Evolutionary conservation across 2,888 invertebrate species (phyloP), one percentile per base, ranked within the genome.

Genomic region (Agrotis exclamationis): DNA sequence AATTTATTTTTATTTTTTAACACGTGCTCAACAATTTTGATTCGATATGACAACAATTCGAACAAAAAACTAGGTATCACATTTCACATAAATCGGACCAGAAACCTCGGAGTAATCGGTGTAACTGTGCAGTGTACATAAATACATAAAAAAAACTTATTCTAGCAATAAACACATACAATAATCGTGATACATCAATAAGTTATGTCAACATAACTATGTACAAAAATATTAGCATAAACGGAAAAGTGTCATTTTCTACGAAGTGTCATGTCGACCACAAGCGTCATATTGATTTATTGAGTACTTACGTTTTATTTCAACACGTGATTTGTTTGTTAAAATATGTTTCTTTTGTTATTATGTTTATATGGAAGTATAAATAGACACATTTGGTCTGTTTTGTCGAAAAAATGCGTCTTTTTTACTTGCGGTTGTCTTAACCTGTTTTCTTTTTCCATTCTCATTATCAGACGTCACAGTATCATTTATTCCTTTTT

Each of bases 101-200:
- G n/a, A n/a, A n/a, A n/a, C 33, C 33, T 33, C 33, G 6, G 33
- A 33, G 7, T 33, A 33, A 33, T 33, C 7, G 33, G 33, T 6
- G 28, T 28, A 5, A 28, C 28, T 28, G 28, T 28, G 5, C 4
- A 28, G 28, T 28, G 33, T 33, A 28, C 28, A 28, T 28, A 28
- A 5, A 24, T 24, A 24, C 2, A 28, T n/a, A 28, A 33, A 33
- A 33, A 33, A 33, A 33, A 33, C 33, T 33, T 33, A 33, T 28
- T 7, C 33, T 33, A 33, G 33, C 33, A 33, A 33, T 7, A 24
- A 53, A 53, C 11, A 18, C 18, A 53, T 13, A 18, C 18, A 24
- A 44, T 48, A 1, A 28, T 20, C 74, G 74, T 71, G 74, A 74
- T 9, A 44, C 28, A 64, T 64, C 22, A 64, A 71, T 71, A 64